Evolutionary conservation across 2,797 vertebrate genomes (phyloP), one percentile per base, ranked within the genome.

Genomic region (Anguilla megastoma): DNA sequence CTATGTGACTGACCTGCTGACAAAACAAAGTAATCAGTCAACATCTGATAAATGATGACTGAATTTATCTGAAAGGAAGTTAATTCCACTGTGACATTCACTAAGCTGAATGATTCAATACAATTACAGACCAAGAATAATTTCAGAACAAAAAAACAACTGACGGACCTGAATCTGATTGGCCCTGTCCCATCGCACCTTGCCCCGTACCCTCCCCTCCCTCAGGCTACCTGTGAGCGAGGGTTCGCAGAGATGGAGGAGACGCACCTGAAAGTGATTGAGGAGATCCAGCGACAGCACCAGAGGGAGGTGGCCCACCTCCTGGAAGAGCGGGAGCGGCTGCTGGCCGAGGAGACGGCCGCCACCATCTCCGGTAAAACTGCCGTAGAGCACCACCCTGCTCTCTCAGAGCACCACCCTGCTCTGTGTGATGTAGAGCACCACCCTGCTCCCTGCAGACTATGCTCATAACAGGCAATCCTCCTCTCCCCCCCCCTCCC

Each of bases 241-340:
- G 99, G 98, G 58, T 99, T 99, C 93, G 95, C 97, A 12, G 98
- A 97, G 58, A 99, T 99, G 98, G 99, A 99, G 91, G 98, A 99
- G 92, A 99, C 98, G 0, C 98, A 99, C 92, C 98, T 99, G 89
- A 99, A 99, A 92, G 97, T 99, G 90, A 96, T 99, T 0, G 98
- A 98, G 71, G 98, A 99, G 91, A 94, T 99, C 89, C 98, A 98
- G 93, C 95, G 98, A 92, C 98, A 99, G 91, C 98, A 99, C 93
- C 99, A 99, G 94, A 96, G 98, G 87, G 99, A 99, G 94, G 96
- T 99, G 87, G 97, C 97, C 92, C 98, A 99, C 92, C 96, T 99
- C 48, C 93, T 98, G 89, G 97, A 99, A 56, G 98, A 99, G 94
- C 97, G 98, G 45, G 98, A 99, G 90, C 96, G 98, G 79, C 96